Percentiles rank a stretch among this genome's conserved stretches.
Conservation (phyloP, 2,113 vertebrate genomes). For the Brevimyrus niger region DNA sequence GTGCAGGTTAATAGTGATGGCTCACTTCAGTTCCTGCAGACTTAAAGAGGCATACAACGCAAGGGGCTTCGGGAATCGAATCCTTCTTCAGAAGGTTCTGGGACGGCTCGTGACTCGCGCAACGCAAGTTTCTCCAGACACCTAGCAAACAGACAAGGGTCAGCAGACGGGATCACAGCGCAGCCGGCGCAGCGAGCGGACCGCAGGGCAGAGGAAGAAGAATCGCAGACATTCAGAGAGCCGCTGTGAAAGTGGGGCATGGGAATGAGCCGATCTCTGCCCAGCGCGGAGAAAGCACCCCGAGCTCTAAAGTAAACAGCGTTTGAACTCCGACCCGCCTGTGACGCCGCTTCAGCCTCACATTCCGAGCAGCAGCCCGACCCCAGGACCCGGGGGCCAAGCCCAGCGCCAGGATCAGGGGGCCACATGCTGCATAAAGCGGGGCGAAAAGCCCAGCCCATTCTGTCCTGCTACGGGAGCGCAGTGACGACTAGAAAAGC, state of each 20-base stretch:
- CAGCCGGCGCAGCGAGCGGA: neutral
- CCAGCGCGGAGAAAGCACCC: constrained; percentile 63
- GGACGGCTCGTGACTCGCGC: neutral
- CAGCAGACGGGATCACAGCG: neutral
- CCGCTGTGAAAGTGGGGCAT: constrained; percentile 54
- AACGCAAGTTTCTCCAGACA: neutral
- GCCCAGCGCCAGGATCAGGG: constrained; percentile 47
- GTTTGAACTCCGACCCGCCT: constrained; percentile 63
- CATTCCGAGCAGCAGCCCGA: constrained; percentile 46
- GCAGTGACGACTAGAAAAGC: neutral
- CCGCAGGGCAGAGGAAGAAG: constrained; percentile 13
- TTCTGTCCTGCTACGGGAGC: neutral
- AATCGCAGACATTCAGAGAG: constrained; percentile 36
- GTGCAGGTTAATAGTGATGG: neutral
- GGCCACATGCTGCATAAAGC: neutral
- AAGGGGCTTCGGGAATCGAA: neutral
- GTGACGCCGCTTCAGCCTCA: constrained; percentile 40
- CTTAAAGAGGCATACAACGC: neutral
- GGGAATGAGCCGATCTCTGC: constrained; percentile 61
- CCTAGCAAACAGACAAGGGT: neutral
- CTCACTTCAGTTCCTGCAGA: neutral
- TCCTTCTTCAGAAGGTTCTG: neutral
- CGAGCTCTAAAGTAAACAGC: constrained; percentile 71
- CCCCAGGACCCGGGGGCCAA: constrained; percentile 49
- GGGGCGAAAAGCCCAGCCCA: neutral